phyloP scores from a whole-genome alignment of 1,140 invertebrate genomes.

The Leptinotarsa texana region DNA sequence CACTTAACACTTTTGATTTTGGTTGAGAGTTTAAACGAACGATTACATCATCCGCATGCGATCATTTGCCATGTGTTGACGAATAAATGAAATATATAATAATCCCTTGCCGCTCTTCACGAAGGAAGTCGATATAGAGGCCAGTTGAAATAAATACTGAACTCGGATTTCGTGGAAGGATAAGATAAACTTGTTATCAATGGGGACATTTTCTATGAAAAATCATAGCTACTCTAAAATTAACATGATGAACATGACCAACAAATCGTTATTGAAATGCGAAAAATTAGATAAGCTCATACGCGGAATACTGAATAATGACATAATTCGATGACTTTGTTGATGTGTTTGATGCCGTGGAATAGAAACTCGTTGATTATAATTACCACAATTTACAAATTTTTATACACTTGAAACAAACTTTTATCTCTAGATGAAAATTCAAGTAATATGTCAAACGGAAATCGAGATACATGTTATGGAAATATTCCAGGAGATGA shows the following conservation, averaged over 20 bases:
- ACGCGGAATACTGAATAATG: neutral
- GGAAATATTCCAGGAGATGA: no score
- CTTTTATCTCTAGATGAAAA: no score
- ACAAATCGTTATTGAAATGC: neutral
- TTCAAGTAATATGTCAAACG: no score
- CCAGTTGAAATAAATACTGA: no score
- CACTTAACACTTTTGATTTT: conserved; percentile 19
- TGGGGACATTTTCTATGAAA: neutral
- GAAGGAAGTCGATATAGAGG: no score
- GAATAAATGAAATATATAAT: neutral
- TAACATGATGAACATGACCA: neutral
- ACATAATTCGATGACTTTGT: neutral
- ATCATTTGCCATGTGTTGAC: conserved; percentile 6
- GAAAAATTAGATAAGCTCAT: neutral
- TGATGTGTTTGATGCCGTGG: neutral
- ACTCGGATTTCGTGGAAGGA: no score
- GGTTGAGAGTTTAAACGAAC: neutral
- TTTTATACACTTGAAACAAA: neutral
- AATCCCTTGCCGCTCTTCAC: neutral
- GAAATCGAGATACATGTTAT: no score
- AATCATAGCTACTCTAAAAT: neutral
- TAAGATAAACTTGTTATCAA: no score
- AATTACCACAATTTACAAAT: neutral
- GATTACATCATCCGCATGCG: conserved; percentile 12
- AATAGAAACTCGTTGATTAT: neutral